phyloP scores from a whole-genome alignment of 2,888 invertebrate genomes.

The Teleogryllus oceanicus region DNA sequence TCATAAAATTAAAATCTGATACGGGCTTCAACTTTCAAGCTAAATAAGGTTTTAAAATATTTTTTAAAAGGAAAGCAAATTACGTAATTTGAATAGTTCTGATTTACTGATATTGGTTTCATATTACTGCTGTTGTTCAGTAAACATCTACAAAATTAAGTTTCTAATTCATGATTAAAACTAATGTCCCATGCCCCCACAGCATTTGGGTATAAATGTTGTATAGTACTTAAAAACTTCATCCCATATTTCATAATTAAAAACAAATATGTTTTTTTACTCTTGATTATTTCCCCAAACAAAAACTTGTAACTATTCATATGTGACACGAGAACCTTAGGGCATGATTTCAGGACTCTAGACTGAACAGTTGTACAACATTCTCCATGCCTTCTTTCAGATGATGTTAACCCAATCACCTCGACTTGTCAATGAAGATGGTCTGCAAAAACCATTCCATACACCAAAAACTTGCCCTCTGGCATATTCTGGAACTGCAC shows the following conservation, averaged over 20 bases:
- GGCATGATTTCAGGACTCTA: constrained; percentile 4
- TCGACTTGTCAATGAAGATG: neutral
- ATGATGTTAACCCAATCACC: constrained; percentile 3
- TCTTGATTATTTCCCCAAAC: neutral
- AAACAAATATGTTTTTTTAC: neutral
- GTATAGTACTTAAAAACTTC: neutral
- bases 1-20: neutral
- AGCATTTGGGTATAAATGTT: neutral
- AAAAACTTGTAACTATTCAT: neutral
- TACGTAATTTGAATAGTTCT: neutral
- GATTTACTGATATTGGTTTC: neutral
- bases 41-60: neutral
- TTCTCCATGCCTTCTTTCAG: neutral
- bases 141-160: constrained; percentile 9
- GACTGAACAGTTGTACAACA: constrained; percentile 12
- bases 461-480: constrained; percentile 5
- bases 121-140: neutral
- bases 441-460: constrained; percentile 1
- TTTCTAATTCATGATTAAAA: constrained; percentile 18
- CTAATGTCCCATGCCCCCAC: constrained; percentile 9
- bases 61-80: neutral
- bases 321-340: constrained; percentile 18
- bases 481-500: constrained; percentile 20
- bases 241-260: neutral
- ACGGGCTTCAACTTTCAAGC: neutral